Conservation (phyloP, 1,140 invertebrate genomes). For the Vanessa tameamea region DNA sequence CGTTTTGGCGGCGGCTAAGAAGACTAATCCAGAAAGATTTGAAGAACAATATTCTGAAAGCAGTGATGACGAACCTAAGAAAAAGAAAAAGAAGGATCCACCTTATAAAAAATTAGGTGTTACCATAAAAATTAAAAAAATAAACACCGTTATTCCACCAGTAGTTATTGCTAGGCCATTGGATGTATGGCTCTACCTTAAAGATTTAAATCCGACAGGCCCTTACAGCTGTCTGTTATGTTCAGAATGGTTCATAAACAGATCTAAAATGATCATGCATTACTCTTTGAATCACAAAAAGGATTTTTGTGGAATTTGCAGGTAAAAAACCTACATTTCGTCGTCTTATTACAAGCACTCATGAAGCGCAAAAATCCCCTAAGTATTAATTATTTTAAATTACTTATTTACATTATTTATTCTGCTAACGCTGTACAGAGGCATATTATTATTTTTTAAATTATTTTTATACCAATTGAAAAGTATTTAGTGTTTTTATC, state of each 20-base stretch:
- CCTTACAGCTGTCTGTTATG: constrained; percentile 76
- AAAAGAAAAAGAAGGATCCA: constrained; percentile 50
- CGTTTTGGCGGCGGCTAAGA: constrained; percentile 68
- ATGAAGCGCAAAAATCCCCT: too few relatives aligned
- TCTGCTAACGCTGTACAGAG: too few relatives aligned
- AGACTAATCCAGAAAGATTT: constrained; percentile 43
- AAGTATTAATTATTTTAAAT: too few relatives aligned
- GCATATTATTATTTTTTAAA: too few relatives aligned
- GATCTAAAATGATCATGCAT: constrained; percentile 72
- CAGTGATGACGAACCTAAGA: constrained; percentile 35
- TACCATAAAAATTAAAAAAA: constrained; percentile 54
- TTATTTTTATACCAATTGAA: too few relatives aligned
- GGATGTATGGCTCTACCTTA: constrained; percentile 77
- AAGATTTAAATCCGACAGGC: constrained; percentile 70
- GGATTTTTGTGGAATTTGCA: constrained; percentile 77
- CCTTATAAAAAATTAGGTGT: constrained; percentile 50
- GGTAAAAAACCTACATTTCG: constrained; percentile 47
- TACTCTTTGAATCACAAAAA: constrained; percentile 76
- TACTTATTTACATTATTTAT: too few relatives aligned
- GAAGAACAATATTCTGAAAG: constrained; percentile 19
- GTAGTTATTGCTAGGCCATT: constrained; percentile 60
- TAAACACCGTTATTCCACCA: constrained; percentile 39
- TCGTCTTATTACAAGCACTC: too few relatives aligned
- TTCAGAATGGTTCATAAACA: constrained; percentile 75
- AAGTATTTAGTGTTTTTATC: too few relatives aligned